Conservation (phyloP, 2,797 vertebrate species). For the Tragopan temminckii region DNA sequence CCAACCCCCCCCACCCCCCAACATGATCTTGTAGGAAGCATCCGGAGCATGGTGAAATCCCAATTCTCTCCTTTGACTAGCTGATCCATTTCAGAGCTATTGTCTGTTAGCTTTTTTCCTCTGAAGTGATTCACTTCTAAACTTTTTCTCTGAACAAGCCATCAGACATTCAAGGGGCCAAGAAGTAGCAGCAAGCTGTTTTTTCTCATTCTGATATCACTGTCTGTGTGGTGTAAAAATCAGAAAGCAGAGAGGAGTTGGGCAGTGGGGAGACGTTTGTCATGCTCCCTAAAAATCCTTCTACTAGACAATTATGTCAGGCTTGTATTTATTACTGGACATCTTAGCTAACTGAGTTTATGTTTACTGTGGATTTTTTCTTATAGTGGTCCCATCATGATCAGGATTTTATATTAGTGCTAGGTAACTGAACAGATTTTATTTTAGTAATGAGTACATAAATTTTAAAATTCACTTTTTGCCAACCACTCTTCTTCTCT, state of each 20-base stretch:
- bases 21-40: not conserved
- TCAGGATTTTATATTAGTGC: not conserved
- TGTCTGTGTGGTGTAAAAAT: not conserved
- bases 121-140: constrained; percentile 21
- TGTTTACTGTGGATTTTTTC: not conserved
- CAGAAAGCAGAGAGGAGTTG: not conserved
- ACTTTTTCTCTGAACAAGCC: constrained; percentile 11
- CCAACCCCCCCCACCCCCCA: not conserved
- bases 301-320: not conserved
- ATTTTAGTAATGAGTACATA: not conserved
- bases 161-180: not conserved
- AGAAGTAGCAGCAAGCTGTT: not conserved
- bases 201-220: constrained; percentile 4
- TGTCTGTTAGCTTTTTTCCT: not conserved
- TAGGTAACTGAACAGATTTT: not conserved
- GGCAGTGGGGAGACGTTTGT: not conserved
- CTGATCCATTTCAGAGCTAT: not conserved
- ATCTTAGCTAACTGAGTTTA: not conserved
- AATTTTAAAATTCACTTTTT: constrained; percentile 7
- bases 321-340: not conserved
- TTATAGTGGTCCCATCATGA: not conserved
- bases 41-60: not conserved
- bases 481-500: not conserved
- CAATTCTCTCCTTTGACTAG: constrained; percentile 5
- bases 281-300: not conserved